Evolutionary conservation across 2,113 vertebrate species (phyloP).

Genomic region (Rafetus swinhoei): DNA sequence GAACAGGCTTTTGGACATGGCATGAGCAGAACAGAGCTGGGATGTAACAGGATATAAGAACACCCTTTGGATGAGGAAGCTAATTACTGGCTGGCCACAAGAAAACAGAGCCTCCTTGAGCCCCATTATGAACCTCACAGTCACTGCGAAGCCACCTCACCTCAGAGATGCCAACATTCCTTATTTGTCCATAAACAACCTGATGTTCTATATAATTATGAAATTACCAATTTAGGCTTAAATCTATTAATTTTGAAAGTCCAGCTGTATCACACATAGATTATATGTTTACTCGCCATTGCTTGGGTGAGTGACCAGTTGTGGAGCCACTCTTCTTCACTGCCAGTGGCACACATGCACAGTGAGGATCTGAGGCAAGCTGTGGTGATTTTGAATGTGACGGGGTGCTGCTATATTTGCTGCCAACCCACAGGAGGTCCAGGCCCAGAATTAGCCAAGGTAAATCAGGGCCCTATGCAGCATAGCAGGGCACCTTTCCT

Average conservation of each 20-base stretch:
- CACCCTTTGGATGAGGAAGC: not conserved
- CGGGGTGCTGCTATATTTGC: not conserved
- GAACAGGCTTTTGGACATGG: not conserved
- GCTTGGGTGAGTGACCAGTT: not conserved
- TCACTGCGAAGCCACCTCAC: not conserved
- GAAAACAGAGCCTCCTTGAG: not conserved
- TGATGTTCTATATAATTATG: not conserved
- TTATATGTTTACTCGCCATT: not conserved
- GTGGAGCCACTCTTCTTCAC: not conserved
- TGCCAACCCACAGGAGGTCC: not conserved
- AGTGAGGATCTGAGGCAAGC: not conserved
- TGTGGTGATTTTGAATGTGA: not conserved
- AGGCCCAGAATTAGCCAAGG: not conserved
- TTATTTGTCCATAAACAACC: not conserved
- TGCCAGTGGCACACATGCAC: not conserved
- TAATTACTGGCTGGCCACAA: not conserved
- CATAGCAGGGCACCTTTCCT: not conserved
- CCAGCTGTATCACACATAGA: not conserved
- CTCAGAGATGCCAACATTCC: not conserved
- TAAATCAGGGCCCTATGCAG: not conserved
- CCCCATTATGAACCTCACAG: not conserved
- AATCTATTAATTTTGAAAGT: not conserved
- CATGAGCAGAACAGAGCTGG: not conserved
- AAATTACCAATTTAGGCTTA: not conserved
- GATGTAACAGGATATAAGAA: not conserved